Conservation (phyloP, 2,797 vertebrate species). For the Todus mexicanus region DNA sequence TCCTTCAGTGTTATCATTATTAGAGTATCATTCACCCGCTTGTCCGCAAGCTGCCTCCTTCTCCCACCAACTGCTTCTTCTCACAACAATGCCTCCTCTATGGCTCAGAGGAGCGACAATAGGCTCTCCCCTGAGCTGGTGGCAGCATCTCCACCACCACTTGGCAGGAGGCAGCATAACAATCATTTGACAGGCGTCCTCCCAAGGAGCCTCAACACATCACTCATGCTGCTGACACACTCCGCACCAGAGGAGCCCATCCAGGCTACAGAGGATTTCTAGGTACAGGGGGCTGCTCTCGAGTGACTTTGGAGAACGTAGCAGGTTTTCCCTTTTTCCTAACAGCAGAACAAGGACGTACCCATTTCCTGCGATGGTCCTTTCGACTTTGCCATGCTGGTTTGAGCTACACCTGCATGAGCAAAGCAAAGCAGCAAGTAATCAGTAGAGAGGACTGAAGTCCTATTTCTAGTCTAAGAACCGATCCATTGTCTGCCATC, state of each 20-base stretch:
- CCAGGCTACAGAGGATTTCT: not conserved
- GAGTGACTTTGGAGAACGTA: not conserved
- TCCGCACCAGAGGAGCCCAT: not conserved
- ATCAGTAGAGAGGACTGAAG: not conserved
- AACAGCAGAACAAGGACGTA: not conserved
- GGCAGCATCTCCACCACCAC: constrained; percentile 35
- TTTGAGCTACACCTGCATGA: not conserved
- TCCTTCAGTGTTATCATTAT: constrained; percentile 25
- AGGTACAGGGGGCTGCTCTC: not conserved
- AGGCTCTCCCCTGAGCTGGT: constrained; percentile 56
- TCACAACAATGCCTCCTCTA: constrained; percentile 35
- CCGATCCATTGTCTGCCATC: not conserved
- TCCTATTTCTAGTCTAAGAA: not conserved
- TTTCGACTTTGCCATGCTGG: accelerated
- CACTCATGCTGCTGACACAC: constrained; percentile 46
- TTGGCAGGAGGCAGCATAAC: constrained; percentile 68
- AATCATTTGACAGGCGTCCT: constrained; percentile 56
- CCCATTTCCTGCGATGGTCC: not conserved
- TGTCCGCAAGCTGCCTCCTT: constrained; percentile 50
- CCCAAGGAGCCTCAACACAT: constrained; percentile 5
- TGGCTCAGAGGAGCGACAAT: constrained; percentile 48
- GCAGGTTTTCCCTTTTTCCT: not conserved
- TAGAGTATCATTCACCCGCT: constrained; percentile 52
- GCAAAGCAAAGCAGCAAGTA: not conserved
- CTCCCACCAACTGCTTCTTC: constrained; percentile 4